Base-by-base conservation (phyloP, 2,113 vertebrate genomes). In the Morone saxatilis region DNA sequence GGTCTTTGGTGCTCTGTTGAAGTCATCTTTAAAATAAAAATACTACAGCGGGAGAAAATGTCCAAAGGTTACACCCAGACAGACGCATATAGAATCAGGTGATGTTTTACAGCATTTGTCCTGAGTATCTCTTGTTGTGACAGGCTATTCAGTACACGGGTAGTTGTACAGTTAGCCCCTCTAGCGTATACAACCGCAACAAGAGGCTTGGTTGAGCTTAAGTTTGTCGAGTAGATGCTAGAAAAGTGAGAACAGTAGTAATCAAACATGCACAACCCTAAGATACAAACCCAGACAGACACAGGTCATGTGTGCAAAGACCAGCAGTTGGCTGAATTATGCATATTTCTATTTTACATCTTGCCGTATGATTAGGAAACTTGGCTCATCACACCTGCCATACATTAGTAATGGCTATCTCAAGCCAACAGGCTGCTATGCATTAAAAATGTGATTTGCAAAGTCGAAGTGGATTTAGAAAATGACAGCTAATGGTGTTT, bases 291-390 rank as follows among this genome's bases (percentile, higher is more conserved):
- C 2, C 31, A 31, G 31, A 31, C 31, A 25, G 19, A 86, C 62
- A 77, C 36, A 38, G 53, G 51, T 71, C 22, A 38, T 57, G 67
- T 68, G 73, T 73, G 54, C 56, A 31, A 43, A 88, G 60, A 80
- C 78, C 78, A 68, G 86, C 71, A 36, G 9, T 61, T 56, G 53
- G 13, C 19, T 92, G 72, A 91, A 94, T 89, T 92, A 92, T 88
- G 65, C 71, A 93, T 71, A 60, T 80, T 84, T 84, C 80, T 84
- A 86, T 90, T 88, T 87, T 86, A 86, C 78, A 88, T 81, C 59
- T 40, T 72, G 59, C 85, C 87, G 41, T 56, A 56, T 62, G 40
- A 68, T 68, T 53, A 43, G 43, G 8, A 56, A 38, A 17, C 66
- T 63, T 82, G 77, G 48, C 68, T 59, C 20, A 57, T 86, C 71